Percentiles rank a stretch among this genome's conserved stretches.
Conservation (phyloP, 2,888 invertebrate genomes). For the Sthenelais limicola region DNA sequence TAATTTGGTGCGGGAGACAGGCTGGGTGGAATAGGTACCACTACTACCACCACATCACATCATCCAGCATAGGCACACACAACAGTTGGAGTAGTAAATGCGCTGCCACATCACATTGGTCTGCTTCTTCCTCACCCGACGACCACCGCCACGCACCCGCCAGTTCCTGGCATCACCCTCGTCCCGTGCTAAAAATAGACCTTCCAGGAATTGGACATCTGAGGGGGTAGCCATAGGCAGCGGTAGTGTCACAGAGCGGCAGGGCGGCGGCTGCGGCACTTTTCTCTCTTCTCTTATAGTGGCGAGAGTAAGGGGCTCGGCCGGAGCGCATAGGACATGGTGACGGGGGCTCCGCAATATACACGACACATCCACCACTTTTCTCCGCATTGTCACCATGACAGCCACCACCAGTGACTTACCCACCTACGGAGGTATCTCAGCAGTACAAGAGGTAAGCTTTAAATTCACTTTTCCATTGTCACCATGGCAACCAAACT, state of each 20-base stretch:
- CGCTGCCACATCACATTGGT: neutral
- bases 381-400: too few relatives aligned
- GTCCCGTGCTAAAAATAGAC: slow-evolving; percentile 32
- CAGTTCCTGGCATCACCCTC: slow-evolving; percentile 30
- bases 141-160: slow-evolving; percentile 20
- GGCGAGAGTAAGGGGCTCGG: too few relatives aligned
- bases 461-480: neutral
- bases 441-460: slow-evolving; percentile 28
- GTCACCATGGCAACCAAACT: slow-evolving; percentile 36
- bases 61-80: too few relatives aligned
- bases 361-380: too few relatives aligned
- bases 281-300: too few relatives aligned
- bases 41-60: too few relatives aligned
- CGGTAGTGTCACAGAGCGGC: too few relatives aligned
- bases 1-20: too few relatives aligned
- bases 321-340: slow-evolving; percentile 29
- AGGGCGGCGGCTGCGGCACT: neutral
- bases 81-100: too few relatives aligned
- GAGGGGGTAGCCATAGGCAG: slow-evolving; percentile 2
- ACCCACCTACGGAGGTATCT: slow-evolving; percentile 32
- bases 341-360: slow-evolving; percentile 25
- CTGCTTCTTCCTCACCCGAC: neutral
- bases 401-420: slow-evolving; percentile 38
- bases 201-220: slow-evolving; percentile 39
- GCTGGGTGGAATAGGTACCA: too few relatives aligned